Evolutionary conservation across 2,113 vertebrate species (phyloP), one percentile per base, ranked within the genome.

Genomic region (Callopanchax toddi): DNA sequence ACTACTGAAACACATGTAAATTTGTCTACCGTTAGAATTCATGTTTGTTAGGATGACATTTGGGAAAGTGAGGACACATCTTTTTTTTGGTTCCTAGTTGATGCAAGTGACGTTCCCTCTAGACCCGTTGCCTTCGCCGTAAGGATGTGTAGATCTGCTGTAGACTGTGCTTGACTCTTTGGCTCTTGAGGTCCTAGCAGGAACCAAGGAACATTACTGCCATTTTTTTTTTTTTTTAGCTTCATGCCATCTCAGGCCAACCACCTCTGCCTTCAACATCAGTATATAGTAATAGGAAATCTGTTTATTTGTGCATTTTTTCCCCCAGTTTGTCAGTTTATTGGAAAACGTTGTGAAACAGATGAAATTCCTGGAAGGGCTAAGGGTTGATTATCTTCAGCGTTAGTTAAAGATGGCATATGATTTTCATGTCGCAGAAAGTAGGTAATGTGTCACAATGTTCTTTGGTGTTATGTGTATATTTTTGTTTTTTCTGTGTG

Each of bases 1-100:
- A 87, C 85, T 88, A 82, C 79, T 87, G 86, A 87, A 80, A 76
- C 79, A 71, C 40, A 68, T 89, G 84, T 87, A 84, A 83, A 73
- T 76, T 37, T 63, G 74, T 85, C 79, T 69, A 72, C 68, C 83
- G 57, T 85, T 87, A 85, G 73, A 43, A 77, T 80, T 86, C 76
- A 66, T 80, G 61, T 85, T 83, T 63, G 74, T 83, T 89, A 80
- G 81, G 74, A 69, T 67, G 65, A 42, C 71, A 51, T 62, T 62
- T 71, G 70, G 70, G 56, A 82, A 79, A 39, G 40, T 46, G 59
- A 77, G 49, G 75, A 77, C 51, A 32, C 26, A 57, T 29, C 32
- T 65, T 64, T 68, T 62, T 57, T 17, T 66, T 82, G 11, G 62
- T 86, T 84, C 39, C 21, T 84, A 68, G 78, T 67, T 61, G 54